phyloP scores from a whole-genome alignment of 2,797 vertebrate species.

The Lagorchestes hirsutus region DNA sequence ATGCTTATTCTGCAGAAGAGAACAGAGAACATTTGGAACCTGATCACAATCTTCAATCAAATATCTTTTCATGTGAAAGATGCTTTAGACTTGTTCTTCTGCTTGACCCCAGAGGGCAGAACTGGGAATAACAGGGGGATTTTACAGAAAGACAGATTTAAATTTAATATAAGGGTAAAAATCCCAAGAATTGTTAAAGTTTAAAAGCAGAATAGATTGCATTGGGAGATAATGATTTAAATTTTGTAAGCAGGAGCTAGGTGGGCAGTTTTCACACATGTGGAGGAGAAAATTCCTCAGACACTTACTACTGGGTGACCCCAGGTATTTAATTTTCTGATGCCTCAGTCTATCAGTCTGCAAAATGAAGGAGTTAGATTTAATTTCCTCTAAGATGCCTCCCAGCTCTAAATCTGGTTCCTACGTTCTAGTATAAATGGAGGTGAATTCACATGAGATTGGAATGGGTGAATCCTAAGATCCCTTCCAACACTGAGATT shows the following conservation, averaged over 20 bases:
- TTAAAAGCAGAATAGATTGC: not conserved
- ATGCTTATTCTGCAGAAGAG: not conserved
- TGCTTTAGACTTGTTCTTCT: not conserved
- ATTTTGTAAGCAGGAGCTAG: not conserved
- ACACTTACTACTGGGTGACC: not conserved
- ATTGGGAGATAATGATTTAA: not conserved
- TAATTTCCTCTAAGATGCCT: not conserved
- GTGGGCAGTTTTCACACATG: not conserved
- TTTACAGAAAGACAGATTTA: not conserved
- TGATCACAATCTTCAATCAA: not conserved
- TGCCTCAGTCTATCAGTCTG: not conserved
- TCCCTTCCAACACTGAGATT: not conserved
- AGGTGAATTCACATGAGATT: not conserved
- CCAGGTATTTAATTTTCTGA: not conserved
- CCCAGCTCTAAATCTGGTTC: not conserved
- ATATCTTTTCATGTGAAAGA: not conserved
- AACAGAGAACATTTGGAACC: not conserved
- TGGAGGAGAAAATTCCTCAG: not conserved
- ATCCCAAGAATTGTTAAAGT: not conserved
- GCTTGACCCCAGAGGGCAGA: not conserved
- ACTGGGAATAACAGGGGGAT: not conserved
- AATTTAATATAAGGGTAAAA: not conserved
- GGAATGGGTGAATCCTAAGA: not conserved
- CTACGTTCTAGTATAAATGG: not conserved
- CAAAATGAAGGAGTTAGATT: not conserved